Conservation (phyloP, 2,797 vertebrate genomes). For the Tympanoctomys barrerae region DNA sequence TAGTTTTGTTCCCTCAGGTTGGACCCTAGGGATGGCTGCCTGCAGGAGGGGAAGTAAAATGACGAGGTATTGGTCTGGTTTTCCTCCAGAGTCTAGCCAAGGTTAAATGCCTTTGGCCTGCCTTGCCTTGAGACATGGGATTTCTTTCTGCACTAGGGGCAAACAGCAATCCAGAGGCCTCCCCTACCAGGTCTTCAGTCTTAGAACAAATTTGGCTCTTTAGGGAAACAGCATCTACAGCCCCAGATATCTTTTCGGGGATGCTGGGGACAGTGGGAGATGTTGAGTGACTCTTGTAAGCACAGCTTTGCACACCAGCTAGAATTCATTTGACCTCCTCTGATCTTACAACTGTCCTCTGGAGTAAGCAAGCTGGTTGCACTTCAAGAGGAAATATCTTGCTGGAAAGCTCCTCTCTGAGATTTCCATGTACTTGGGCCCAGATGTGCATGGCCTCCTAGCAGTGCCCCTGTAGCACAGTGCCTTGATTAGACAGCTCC, state of each 20-base stretch:
- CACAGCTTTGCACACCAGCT: conserved; percentile 48
- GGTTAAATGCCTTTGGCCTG: background rate
- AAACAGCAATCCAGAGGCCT: too few relatives aligned
- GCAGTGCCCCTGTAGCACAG: background rate
- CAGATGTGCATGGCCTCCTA: background rate
- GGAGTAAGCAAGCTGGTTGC: background rate
- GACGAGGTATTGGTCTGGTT: background rate
- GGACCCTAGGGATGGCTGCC: background rate
- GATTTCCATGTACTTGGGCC: background rate
- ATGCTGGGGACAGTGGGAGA: rapidly evolving
- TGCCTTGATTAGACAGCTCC: background rate
- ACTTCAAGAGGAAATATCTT: conserved; percentile 1
- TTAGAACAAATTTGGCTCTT: too few relatives aligned
- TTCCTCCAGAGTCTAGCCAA: background rate
- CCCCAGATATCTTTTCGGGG: background rate
- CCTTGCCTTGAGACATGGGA: background rate
- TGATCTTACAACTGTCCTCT: conserved; percentile 30
- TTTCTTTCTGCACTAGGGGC: background rate
- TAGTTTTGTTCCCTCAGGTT: background rate
- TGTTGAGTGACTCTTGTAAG: background rate
- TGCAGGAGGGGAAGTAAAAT: background rate
- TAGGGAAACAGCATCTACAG: background rate
- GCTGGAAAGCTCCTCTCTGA: background rate
- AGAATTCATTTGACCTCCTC: conserved; percentile 43
- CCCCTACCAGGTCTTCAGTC: background rate